phyloP scores from a whole-genome alignment of 2,113 vertebrate genomes.

The Leiothrix lutea region DNA sequence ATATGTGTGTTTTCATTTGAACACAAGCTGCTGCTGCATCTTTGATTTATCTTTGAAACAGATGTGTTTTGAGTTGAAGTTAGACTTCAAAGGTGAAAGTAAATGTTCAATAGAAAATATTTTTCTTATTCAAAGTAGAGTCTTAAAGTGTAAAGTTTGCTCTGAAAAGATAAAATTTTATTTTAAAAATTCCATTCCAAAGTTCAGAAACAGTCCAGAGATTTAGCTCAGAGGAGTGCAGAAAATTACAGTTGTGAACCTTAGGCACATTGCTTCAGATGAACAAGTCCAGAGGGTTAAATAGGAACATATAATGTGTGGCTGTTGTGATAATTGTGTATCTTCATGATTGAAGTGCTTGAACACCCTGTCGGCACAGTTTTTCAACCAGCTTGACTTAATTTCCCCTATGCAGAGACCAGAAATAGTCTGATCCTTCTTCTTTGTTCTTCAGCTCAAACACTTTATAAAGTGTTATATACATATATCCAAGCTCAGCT shows the following conservation, averaged over 20 bases:
- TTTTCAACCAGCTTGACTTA: neutral
- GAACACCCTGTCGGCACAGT: neutral
- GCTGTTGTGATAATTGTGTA: neutral
- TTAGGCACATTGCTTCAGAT: neutral
- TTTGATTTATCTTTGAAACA: conserved; percentile 71
- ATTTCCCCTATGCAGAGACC: neutral
- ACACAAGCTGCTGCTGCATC: conserved; percentile 40
- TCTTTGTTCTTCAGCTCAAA: neutral
- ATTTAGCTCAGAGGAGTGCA: neutral
- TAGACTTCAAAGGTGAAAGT: conserved; percentile 64
- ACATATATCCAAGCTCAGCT: neutral
- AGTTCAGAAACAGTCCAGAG: neutral
- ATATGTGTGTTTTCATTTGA: conserved; percentile 42
- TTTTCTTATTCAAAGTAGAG: conserved; percentile 42
- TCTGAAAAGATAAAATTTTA: neutral
- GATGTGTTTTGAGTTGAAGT: conserved; percentile 56
- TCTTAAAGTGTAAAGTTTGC: conserved; percentile 26
- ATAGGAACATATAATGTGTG: neutral
- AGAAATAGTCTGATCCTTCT: neutral
- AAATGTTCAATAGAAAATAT: conserved; percentile 56
- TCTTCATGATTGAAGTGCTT: neutral
- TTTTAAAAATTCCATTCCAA: neutral
- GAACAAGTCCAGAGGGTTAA: neutral
- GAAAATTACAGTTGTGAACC: neutral
- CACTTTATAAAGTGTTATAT: neutral